These are phyloP conservation scores for Julus scanicus DNA, from an alignment of 2,888 invertebrate genomes.

Conservation along the genomic window DNA sequence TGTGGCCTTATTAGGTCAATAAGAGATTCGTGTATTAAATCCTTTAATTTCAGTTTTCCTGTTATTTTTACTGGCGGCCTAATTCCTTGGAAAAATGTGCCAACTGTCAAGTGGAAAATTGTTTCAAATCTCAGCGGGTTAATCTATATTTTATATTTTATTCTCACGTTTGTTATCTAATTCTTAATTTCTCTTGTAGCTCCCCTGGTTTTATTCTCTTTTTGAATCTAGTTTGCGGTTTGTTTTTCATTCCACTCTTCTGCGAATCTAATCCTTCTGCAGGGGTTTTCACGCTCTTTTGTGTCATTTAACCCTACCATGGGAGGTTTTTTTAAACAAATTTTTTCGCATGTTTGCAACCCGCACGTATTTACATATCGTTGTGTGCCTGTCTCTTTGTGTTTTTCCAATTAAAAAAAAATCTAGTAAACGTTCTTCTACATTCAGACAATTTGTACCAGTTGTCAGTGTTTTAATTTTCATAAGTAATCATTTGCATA, in stretches of 20 bases:
- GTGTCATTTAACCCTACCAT: not conserved
- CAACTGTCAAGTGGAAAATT: constrained; percentile 41
- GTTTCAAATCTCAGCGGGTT: constrained; percentile 43
- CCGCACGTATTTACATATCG: not conserved
- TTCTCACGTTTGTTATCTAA: constrained; percentile 42
- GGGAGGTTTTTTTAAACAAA: not conserved
- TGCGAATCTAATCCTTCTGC: constrained; percentile 35
- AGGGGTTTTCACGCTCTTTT: constrained; percentile 47
- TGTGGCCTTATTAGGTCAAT: constrained; percentile 17
- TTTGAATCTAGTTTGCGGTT: constrained; percentile 27
- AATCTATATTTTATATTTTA: constrained; percentile 36
- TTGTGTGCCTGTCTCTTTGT: not conserved
- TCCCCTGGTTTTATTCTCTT: not conserved
- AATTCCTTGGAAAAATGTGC: not conserved
- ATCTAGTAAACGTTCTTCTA: not conserved
- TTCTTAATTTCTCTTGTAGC: constrained; percentile 14
- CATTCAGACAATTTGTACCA: not conserved
- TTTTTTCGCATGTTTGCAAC: constrained; percentile 21
- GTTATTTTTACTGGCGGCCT: constrained; percentile 6
- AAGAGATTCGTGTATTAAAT: not conserved
- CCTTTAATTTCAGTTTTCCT: constrained; percentile 9
- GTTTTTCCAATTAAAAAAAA: not conserved
- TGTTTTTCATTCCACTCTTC: constrained; percentile 2
- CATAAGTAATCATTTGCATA: not conserved
- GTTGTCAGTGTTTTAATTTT: constrained; percentile 3